Evolutionary conservation across 1,140 invertebrate species (phyloP).

Genomic region (Drosophila nigrodunni): DNA sequence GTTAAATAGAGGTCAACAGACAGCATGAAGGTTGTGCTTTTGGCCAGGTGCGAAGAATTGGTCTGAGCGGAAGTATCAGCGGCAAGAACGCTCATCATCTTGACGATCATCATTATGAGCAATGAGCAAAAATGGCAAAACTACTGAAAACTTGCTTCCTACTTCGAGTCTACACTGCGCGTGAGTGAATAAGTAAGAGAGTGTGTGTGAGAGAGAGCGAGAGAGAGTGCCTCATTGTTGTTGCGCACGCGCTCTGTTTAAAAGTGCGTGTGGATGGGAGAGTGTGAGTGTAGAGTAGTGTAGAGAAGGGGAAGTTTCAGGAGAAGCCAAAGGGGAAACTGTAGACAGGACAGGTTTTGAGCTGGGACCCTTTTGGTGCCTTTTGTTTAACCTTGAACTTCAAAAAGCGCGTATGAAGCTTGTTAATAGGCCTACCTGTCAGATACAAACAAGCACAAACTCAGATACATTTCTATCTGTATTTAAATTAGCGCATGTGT

Average conservation of each 20-base stretch:
- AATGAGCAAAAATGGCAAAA: constrained; percentile 41
- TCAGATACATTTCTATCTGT: constrained; percentile 3
- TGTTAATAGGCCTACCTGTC: constrained; percentile 70
- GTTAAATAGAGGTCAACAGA: constrained; percentile 76
- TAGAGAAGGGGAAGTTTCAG: not conserved
- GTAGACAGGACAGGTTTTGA: constrained; percentile 57
- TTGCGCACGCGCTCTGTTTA: constrained; percentile 10
- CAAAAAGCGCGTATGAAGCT: constrained; percentile 58
- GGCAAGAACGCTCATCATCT: constrained; percentile 14
- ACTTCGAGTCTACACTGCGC: constrained; percentile 10
- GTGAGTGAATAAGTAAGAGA: not conserved
- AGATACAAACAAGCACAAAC: constrained; percentile 1
- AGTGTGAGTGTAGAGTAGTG: not conserved
- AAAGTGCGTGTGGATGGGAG: constrained; percentile 31
- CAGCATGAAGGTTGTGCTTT: constrained; percentile 63
- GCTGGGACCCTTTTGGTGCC: constrained; percentile 16
- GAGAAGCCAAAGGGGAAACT: not conserved
- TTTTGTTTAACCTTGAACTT: constrained; percentile 74
- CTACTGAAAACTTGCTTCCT: constrained; percentile 60
- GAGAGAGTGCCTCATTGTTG: constrained; percentile 1
- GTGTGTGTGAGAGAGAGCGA: not conserved
- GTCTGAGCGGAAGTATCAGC: constrained; percentile 62
- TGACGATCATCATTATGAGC: constrained; percentile 48
- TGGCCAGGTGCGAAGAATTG: constrained; percentile 42
- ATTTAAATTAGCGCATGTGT: constrained; percentile 51